A percentile compares a stretch with the other conserved stretches of the same genome.
phyloP scores from a whole-genome alignment of 2,888 invertebrate genomes.

The Strigamia transsilvanica region DNA sequence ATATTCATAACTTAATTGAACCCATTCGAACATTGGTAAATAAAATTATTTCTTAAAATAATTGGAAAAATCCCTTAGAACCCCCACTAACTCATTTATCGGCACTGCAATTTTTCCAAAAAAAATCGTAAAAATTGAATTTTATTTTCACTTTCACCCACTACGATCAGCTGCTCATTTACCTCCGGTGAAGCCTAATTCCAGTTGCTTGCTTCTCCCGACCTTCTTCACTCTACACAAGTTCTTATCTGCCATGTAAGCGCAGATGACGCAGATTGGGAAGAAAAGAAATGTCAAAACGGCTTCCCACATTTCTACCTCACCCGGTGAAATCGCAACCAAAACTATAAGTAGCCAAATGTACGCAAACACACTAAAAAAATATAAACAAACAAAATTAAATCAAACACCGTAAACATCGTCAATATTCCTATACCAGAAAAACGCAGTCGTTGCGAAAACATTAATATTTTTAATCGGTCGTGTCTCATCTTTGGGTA shows the following conservation, averaged over 20 bases:
- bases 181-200: conserved; percentile 64
- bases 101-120: neutral
- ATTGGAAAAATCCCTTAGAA: neutral
- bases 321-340: conserved; percentile 63
- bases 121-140: neutral
- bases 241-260: conserved; percentile 69
- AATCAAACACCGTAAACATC: conserved; percentile 49
- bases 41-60: too few species aligned
- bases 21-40: too few species aligned
- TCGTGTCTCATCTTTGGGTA: conserved; percentile 65
- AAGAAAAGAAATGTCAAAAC: conserved; percentile 69
- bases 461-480: conserved; percentile 66
- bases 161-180: conserved; percentile 58
- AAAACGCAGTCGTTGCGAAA: conserved; percentile 66
- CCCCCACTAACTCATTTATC: neutral
- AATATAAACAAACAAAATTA: neutral
- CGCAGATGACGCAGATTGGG: conserved; percentile 68
- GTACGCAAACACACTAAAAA: conserved; percentile 69
- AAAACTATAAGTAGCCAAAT: conserved; percentile 70
- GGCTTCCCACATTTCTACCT: conserved; percentile 70
- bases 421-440: conserved; percentile 59
- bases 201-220: conserved; percentile 64
- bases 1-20: too few species aligned
- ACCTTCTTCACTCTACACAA: conserved; percentile 58
- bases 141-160: too few species aligned